Conservation (phyloP, 2,113 vertebrate genomes). For the Glaucidium brasilianum region DNA sequence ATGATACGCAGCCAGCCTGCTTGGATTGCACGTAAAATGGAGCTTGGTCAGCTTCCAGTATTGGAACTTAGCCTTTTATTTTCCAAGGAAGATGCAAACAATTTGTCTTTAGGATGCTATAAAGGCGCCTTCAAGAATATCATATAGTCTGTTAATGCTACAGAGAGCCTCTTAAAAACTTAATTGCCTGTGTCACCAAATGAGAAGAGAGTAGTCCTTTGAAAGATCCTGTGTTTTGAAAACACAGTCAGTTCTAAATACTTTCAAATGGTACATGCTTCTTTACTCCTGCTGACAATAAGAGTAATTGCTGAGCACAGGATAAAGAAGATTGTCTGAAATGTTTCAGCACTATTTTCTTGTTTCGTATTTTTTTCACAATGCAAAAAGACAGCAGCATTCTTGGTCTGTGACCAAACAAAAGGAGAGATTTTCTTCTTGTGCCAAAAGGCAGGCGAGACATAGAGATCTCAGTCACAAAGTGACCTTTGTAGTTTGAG, state of each 20-base stretch:
- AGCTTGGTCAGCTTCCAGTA: neutral
- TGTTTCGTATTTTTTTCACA: neutral
- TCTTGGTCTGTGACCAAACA: neutral
- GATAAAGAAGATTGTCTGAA: conserved; percentile 3
- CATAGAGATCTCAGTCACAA: neutral
- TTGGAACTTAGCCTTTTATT: neutral
- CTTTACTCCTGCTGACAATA: conserved; percentile 26
- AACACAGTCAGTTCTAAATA: conserved; percentile 6
- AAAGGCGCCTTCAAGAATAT: conserved; percentile 14
- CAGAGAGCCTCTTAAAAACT: conserved; percentile 46
- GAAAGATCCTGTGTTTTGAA: conserved; percentile 22
- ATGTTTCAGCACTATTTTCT: neutral
- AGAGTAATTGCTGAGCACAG: conserved; percentile 14
- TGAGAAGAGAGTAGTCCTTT: conserved; percentile 18
- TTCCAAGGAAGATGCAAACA: neutral
- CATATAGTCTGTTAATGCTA: conserved; percentile 12
- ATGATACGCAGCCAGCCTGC: neutral
- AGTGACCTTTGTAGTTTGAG: neutral
- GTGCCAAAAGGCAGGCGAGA: neutral
- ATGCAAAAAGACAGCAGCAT: neutral
- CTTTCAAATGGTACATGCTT: neutral
- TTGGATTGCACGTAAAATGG: neutral
- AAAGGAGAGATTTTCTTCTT: neutral
- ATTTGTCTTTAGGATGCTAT: conserved; percentile 35
- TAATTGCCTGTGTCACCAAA: conserved; percentile 55